Conservation (phyloP, 2,888 invertebrate genomes). For the Parnassius glacialis region DNA sequence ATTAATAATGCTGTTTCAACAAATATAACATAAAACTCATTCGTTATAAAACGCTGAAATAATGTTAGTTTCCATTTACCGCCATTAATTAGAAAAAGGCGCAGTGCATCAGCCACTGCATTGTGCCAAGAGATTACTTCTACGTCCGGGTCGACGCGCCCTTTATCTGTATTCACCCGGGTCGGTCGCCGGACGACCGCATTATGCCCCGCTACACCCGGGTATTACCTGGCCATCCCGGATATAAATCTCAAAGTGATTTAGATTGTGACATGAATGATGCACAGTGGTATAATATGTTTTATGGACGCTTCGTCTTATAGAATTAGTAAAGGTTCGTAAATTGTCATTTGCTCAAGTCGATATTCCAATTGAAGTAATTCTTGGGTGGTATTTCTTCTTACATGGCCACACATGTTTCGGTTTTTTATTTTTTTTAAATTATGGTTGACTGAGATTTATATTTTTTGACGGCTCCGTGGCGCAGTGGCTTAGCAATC, state of each 20-base stretch:
- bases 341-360: too few species aligned
- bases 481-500: too few species aligned
- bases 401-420: too few species aligned
- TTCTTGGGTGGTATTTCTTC: too few species aligned
- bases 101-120: constrained; percentile 24
- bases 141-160: constrained; percentile 39
- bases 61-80: constrained; percentile 8
- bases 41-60: neutral
- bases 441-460: too few species aligned
- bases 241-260: constrained; percentile 26
- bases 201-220: constrained; percentile 36
- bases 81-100: constrained; percentile 25
- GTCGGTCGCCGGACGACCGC: constrained; percentile 52
- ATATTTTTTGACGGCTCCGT: too few species aligned
- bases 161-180: constrained; percentile 62
- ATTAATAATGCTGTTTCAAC: too few species aligned
- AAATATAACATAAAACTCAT: too few species aligned
- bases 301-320: constrained; percentile 14
- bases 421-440: too few species aligned
- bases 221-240: constrained; percentile 37
- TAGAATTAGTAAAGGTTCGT: neutral
- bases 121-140: constrained; percentile 26
- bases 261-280: constrained; percentile 24
- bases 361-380: too few species aligned
- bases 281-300: constrained; percentile 6